Conservation (phyloP, 2,113 vertebrate species). For the Plecturocebus donacophilus region DNA sequence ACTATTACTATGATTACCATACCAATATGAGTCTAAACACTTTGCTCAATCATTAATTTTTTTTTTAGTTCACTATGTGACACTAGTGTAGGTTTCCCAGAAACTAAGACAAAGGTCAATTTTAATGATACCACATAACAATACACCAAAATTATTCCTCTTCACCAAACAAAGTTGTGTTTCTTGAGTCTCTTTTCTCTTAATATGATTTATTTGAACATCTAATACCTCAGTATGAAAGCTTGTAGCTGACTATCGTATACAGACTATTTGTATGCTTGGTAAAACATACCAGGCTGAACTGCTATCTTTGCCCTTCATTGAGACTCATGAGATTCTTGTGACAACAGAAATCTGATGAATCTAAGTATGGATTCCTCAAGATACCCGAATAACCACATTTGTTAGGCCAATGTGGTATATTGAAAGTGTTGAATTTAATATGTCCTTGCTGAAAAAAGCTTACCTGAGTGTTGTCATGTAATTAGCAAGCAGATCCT, state of each 20-base stretch:
- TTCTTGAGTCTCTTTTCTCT: not conserved
- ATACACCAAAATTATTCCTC: not conserved
- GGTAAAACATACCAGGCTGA: not conserved
- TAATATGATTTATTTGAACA: not conserved
- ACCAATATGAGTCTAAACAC: not conserved
- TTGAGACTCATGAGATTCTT: not conserved
- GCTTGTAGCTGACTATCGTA: not conserved
- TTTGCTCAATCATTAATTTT: not conserved
- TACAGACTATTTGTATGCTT: not conserved
- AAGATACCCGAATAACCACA: not conserved
- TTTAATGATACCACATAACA: not conserved
- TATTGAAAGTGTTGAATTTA: not conserved
- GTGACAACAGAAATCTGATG: not conserved
- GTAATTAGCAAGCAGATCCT: conserved; percentile 1
- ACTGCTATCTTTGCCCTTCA: not conserved
- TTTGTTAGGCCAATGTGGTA: not conserved
- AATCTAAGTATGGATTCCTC: not conserved
- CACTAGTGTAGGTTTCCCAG: not conserved
- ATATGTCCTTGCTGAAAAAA: not conserved
- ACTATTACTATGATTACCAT: not conserved
- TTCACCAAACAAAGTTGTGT: not conserved
- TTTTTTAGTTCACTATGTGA: not conserved
- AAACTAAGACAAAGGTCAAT: not conserved
- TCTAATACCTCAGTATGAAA: not conserved
- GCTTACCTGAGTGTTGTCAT: not conserved